These are phyloP conservation scores for Trinectes maculatus DNA, from an alignment of 2,113 vertebrate species.

Conservation along the genomic window DNA sequence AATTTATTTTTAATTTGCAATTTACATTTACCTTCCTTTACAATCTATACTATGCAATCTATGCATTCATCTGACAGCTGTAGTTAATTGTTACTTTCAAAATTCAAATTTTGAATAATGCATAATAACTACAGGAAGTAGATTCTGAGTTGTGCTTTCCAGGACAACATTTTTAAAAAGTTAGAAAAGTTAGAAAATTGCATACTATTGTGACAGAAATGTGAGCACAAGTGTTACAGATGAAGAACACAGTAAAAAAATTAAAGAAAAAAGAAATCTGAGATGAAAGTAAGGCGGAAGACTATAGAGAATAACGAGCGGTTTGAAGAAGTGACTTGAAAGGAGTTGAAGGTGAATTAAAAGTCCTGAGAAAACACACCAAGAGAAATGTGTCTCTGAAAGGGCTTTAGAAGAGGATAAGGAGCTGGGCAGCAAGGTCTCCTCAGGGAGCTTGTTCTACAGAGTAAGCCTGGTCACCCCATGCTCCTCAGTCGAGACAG, in stretches of 20 bases:
- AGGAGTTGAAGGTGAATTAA: neutral
- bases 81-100: too few relatives aligned
- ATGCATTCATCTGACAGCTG: too few relatives aligned
- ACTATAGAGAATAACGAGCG: neutral
- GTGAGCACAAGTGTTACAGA: neutral
- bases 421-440: neutral
- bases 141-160: too few relatives aligned
- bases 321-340: neutral
- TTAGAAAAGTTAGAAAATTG: neutral
- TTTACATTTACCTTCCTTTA: too few relatives aligned
- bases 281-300: neutral
- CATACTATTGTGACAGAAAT: neutral
- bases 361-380: neutral
- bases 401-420: neutral
- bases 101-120: too few relatives aligned
- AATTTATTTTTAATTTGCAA: too few relatives aligned
- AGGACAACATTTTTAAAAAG: too few relatives aligned
- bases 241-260: neutral
- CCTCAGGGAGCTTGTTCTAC: neutral
- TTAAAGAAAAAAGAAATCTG: neutral
- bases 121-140: too few relatives aligned
- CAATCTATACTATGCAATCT: too few relatives aligned
- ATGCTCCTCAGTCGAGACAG: neutral
- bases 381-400: neutral
- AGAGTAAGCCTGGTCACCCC: neutral